Evolutionary conservation across 1,140 invertebrate genomes (phyloP), one percentile per base, ranked within the genome.

Genomic region (Hylaeus volcanicus): DNA sequence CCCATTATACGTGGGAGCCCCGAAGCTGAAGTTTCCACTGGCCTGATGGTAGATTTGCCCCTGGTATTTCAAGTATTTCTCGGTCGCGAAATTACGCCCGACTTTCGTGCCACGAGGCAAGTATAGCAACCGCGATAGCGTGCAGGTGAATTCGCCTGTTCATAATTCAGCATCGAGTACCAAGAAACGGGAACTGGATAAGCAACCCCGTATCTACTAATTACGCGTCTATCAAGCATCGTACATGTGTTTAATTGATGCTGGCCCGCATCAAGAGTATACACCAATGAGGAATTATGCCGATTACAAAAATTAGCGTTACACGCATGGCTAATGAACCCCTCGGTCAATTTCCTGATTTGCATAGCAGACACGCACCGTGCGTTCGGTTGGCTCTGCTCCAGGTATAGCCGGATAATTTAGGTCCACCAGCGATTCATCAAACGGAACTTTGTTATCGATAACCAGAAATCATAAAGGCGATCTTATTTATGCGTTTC

Each of bases 211-310:
- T 86, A 86, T 82, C 81, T 72, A 41, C 84, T 86, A 86, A 86
- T 86, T 86, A 82, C 84, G 79, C 61, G 79, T 86, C 84, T 78
- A 82, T 85, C 84, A 85, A 85, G 60, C 39, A 37, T 41, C 74
- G 58, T 63, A 66, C 65, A 56, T 43, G 48, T 55, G 65, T 85
- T 84, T 85, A 82, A 85, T 86, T 61, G 84, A 86, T 77, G 84
- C 83, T 71, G 79, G 26, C 58, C 45, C 68, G 68, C 72, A 48
- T 56, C 69, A 64, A 79, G 51, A 69, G 51, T 76, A 61, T 37
- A n/a, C 73, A 15, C 60, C 69, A 74, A 82, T 85, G 80, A 85
- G 72, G 61, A n/a, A 63, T 85, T 48, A 55, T 9, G 56, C 3
- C 60, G 58, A 66, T 58, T 53, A 45, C n/a, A 74, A 82, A 78